phyloP scores from a whole-genome alignment of 2,888 invertebrate species.

The Chrysolina americana region DNA sequence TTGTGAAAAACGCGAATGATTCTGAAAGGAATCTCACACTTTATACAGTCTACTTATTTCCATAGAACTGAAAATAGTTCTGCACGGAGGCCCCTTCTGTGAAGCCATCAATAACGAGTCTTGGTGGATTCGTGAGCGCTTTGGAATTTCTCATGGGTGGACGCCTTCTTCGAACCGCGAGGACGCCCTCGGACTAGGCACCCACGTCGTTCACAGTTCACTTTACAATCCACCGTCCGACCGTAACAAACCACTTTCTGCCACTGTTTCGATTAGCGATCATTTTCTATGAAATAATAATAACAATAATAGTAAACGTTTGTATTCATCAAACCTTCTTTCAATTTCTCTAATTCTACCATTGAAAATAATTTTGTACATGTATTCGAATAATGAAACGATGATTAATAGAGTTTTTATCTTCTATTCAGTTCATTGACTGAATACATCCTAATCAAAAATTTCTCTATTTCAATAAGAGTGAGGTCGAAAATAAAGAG shows the following conservation, averaged over 20 bases:
- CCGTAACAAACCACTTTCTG: constrained; percentile 48
- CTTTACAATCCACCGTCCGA: constrained; percentile 49
- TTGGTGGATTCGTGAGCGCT: constrained; percentile 28
- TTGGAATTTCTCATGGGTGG: constrained; percentile 39
- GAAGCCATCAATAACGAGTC: constrained; percentile 30
- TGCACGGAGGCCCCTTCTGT: constrained; percentile 33
- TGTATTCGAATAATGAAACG: too few relatives aligned
- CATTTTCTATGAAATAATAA: too few relatives aligned
- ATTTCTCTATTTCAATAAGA: too few relatives aligned
- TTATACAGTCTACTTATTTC: constrained; percentile 24
- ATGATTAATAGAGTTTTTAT: too few relatives aligned
- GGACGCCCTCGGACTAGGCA: constrained; percentile 32
- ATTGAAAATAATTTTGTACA: too few relatives aligned
- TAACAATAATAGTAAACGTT: too few relatives aligned
- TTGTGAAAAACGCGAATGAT: not conserved
- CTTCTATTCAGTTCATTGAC: too few relatives aligned
- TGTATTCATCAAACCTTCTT: too few relatives aligned
- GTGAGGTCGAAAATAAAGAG: too few relatives aligned
- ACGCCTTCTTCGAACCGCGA: constrained; percentile 20
- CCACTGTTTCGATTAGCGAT: constrained; percentile 28
- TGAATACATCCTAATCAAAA: too few relatives aligned
- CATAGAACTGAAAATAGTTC: constrained; percentile 18
- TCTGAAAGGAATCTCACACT: constrained; percentile 8
- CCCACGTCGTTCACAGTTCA: constrained; percentile 51
- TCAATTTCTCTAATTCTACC: too few relatives aligned